These are phyloP conservation scores for Hypena proboscidalis DNA, from an alignment of 2,888 invertebrate genomes.

Conservation along the genomic window DNA sequence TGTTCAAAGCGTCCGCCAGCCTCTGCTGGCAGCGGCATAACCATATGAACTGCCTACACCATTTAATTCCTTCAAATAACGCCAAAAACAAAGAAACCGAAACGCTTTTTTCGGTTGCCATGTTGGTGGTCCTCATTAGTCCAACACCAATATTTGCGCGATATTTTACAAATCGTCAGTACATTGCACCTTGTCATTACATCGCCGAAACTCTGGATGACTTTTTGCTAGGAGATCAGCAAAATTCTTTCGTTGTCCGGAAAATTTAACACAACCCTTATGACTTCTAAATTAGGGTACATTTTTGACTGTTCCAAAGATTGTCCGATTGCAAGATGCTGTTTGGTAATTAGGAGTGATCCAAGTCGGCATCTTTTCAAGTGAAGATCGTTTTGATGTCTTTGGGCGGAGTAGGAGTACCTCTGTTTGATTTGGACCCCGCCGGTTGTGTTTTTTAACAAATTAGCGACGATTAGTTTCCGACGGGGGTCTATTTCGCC, in stretches of 20 bases:
- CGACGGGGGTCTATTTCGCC: slow-evolving; percentile 43
- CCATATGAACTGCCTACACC: slow-evolving; percentile 6
- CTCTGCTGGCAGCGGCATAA: not conserved
- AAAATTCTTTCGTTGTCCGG: slow-evolving; percentile 5
- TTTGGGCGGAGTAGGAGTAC: slow-evolving; percentile 46
- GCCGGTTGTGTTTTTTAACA: slow-evolving; percentile 62
- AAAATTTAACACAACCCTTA: slow-evolving; percentile 3
- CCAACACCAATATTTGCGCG: slow-evolving; percentile 67
- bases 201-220: slow-evolving; percentile 58
- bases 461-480: slow-evolving; percentile 66
- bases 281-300: slow-evolving; percentile 7
- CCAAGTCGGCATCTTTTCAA: slow-evolving; percentile 52
- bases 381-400: slow-evolving; percentile 41
- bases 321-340: not conserved
- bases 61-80: slow-evolving; percentile 21
- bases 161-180: slow-evolving; percentile 53
- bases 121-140: slow-evolving; percentile 63
- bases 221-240: slow-evolving; percentile 34
- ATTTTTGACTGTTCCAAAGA: slow-evolving; percentile 4
- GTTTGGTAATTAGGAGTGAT: slow-evolving; percentile 42
- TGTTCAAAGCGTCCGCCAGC: slow-evolving; percentile 15
- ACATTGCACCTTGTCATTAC: slow-evolving; percentile 64
- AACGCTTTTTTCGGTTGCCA: slow-evolving; percentile 33
- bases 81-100: slow-evolving; percentile 22
- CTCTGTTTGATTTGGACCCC: slow-evolving; percentile 57